Conservation (phyloP, 2,797 vertebrate genomes). For the Myripristis murdjan region DNA sequence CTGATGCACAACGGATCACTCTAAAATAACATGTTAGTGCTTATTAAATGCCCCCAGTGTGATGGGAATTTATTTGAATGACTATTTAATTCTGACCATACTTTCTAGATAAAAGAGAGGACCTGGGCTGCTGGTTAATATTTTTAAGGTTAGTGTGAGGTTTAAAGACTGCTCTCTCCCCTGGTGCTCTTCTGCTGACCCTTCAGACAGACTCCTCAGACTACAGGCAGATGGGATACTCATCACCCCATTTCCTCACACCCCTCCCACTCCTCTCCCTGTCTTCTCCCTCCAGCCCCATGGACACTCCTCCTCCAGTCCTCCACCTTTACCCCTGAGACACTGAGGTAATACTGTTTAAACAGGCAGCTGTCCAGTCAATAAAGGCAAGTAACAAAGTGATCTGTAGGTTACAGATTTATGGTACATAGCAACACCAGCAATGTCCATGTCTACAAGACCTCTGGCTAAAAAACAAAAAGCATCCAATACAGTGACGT, state of each 20-base stretch:
- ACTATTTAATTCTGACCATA: slow-evolving; percentile 58
- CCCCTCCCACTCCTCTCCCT: slow-evolving; percentile 50
- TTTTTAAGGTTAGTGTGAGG: slow-evolving; percentile 64
- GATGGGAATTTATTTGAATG: slow-evolving; percentile 37
- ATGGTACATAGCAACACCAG: slow-evolving; percentile 42
- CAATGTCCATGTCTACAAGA: slow-evolving; percentile 28
- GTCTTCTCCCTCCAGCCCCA: slow-evolving; percentile 68
- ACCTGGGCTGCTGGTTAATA: slow-evolving; percentile 66
- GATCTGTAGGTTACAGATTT: slow-evolving; percentile 65
- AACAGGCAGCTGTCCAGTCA: slow-evolving; percentile 77
- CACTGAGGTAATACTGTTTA: slow-evolving; percentile 78
- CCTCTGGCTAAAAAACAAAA: background rate
- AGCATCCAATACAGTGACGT: background rate
- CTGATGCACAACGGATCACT: too few species aligned
- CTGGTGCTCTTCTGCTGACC: slow-evolving; percentile 67
- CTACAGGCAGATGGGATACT: slow-evolving; percentile 86
- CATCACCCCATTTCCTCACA: slow-evolving; percentile 73
- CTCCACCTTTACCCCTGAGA: slow-evolving; percentile 75
- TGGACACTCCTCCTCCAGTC: slow-evolving; percentile 41
- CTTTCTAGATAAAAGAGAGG: slow-evolving; percentile 57
- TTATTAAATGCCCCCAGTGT: too few species aligned
- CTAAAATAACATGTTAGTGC: background rate
- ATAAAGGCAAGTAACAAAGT: slow-evolving; percentile 74
- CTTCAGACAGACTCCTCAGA: slow-evolving; percentile 67
- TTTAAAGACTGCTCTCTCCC: slow-evolving; percentile 65